Evolutionary conservation across 1,140 invertebrate species (phyloP).

Genomic region (Hylyphantes graminicola): DNA sequence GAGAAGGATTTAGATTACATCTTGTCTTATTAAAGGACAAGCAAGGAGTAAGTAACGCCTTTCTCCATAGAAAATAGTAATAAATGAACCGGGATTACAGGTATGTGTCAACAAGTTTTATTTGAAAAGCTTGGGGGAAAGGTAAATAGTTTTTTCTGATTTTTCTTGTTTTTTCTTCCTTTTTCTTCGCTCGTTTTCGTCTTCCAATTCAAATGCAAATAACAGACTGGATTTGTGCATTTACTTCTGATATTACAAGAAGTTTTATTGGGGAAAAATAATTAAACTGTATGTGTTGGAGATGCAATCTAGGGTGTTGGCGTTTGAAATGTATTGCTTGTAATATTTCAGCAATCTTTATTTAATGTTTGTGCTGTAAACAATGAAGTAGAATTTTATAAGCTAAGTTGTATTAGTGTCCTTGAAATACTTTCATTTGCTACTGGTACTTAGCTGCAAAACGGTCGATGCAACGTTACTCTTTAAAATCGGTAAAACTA

Average conservation of each 20-base stretch:
- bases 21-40: conserved; percentile 52
- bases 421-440: no score
- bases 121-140: conserved; percentile 49
- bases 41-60: conserved; percentile 33
- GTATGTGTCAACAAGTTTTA: conserved; percentile 57
- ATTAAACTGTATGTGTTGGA: conserved; percentile 34
- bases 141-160: conserved; percentile 37
- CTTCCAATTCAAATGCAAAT: conserved; percentile 56
- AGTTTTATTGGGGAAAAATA: conserved; percentile 29
- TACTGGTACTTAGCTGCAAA: no score
- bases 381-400: no score
- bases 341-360: not conserved
- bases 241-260: conserved; percentile 49
- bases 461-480: no score
- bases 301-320: not conserved
- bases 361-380: no score
- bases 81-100: conserved; percentile 54
- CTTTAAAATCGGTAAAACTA: no score
- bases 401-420: no score
- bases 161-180: conserved; percentile 1
- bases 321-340: conserved; percentile 1
- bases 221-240: conserved; percentile 20
- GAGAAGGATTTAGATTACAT: conserved; percentile 14
- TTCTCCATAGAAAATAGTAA: conserved; percentile 34
- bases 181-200: conserved; percentile 36